Evolutionary conservation across 2,888 invertebrate genomes (phyloP).

Genomic region (Microctonus hyperodae): DNA sequence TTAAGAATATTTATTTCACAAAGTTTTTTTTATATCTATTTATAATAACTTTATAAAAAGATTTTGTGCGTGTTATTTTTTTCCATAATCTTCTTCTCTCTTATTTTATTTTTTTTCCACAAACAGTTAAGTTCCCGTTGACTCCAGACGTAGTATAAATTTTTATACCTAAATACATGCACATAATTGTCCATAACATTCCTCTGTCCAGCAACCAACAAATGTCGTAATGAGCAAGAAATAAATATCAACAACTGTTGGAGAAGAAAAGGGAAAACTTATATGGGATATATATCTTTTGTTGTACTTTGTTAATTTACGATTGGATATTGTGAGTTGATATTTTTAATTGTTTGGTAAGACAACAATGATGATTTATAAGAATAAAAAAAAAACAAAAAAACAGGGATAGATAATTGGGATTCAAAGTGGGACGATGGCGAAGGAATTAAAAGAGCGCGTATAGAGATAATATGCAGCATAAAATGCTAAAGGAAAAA

Average conservation of each 20-base stretch:
- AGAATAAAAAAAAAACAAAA: not conserved
- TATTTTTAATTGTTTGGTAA: not conserved
- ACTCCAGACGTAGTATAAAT: not conserved
- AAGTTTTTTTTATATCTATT: not conserved
- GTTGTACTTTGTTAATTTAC: slow-evolving; percentile 2
- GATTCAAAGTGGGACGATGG: not conserved
- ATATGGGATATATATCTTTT: not conserved
- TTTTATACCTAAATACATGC: not conserved
- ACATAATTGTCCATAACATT: not conserved
- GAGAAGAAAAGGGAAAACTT: not conserved
- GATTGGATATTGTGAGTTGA: not conserved
- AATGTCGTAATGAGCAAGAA: not conserved
- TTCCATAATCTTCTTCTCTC: not conserved
- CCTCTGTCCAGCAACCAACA: too few species aligned
- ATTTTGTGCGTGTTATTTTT: not conserved
- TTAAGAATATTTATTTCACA: not conserved
- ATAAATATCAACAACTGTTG: not conserved
- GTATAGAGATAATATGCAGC: not conserved
- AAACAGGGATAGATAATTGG: not conserved
- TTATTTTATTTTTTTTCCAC: not conserved
- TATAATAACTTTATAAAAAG: not conserved
- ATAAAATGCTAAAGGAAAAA: too few species aligned
- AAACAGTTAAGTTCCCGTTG: not conserved
- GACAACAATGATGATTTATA: not conserved
- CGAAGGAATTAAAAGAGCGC: not conserved